These are phyloP conservation scores for Mormyrus iriodes DNA, from an alignment of 2,113 vertebrate genomes.

Conservation along the genomic window DNA sequence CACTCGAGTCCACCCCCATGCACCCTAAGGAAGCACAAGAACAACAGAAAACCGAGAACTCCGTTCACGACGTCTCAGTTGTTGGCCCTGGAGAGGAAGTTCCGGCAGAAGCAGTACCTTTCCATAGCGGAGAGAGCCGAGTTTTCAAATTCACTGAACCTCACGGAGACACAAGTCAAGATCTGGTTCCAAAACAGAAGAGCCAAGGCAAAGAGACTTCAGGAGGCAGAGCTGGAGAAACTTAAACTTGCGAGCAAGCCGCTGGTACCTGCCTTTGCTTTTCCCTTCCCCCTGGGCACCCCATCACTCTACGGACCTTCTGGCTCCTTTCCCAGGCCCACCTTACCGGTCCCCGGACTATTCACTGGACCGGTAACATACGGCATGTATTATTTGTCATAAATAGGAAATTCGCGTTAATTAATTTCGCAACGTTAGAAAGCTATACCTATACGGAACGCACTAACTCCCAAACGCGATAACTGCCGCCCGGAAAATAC, in stretches of 20 bases:
- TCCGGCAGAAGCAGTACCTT: conserved; percentile 59
- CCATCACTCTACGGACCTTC: conserved; percentile 41
- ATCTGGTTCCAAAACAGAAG: conserved; percentile 66
- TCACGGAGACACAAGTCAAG: conserved; percentile 62
- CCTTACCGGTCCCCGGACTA: conserved; percentile 46
- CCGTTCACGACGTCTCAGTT: conserved; percentile 60
- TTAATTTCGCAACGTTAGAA: background rate
- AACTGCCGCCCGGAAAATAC: background rate
- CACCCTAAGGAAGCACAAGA: conserved; percentile 56
- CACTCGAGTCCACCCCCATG: conserved; percentile 44
- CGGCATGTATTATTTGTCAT: conserved; percentile 61
- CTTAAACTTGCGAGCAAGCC: conserved; percentile 58
- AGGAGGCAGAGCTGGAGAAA: conserved; percentile 60
- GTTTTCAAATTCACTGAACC: conserved; percentile 53
- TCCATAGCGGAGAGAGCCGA: conserved; percentile 54
- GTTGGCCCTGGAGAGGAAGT: conserved; percentile 56
- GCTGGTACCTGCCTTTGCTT: conserved; percentile 50
- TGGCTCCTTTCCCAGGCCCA: conserved; percentile 41
- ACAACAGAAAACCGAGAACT: conserved; percentile 60
- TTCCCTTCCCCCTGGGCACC: conserved; percentile 48
- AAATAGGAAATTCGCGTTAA: conserved; percentile 34
- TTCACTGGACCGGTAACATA: conserved; percentile 53
- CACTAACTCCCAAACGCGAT: background rate
- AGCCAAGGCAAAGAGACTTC: conserved; percentile 60
- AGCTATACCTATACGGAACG: background rate